These are phyloP conservation scores for Glomeris maerens DNA, from an alignment of 1,140 invertebrate species.

Conservation along the genomic window DNA sequence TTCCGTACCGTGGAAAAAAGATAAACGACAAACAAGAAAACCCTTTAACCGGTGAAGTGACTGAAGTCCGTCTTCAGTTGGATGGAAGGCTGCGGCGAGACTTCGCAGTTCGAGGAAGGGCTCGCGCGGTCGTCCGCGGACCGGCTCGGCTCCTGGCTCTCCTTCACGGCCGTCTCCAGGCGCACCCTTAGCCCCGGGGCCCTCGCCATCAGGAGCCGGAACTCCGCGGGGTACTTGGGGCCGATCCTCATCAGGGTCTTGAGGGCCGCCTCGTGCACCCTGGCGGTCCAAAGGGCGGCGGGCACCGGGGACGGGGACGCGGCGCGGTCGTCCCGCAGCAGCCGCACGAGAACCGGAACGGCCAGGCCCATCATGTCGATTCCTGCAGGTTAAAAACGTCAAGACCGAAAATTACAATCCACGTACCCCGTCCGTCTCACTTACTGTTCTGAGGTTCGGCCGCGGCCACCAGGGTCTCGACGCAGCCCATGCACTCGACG, in stretches of 20 bases:
- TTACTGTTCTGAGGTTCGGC: slow-evolving; percentile 63
- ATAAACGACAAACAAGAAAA: too few relatives aligned
- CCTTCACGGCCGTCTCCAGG: slow-evolving; percentile 69
- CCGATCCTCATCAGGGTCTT: slow-evolving; percentile 80
- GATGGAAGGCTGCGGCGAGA: slow-evolving; percentile 61
- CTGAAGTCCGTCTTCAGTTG: slow-evolving; percentile 93
- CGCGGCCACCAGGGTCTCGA: slow-evolving; percentile 56
- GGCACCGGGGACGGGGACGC: too few relatives aligned
- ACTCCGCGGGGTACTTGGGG: slow-evolving; percentile 79
- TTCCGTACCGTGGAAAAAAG: too few relatives aligned
- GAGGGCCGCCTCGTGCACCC: slow-evolving; percentile 70
- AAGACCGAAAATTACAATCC: slow-evolving; percentile 5
- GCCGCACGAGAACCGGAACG: slow-evolving; percentile 75
- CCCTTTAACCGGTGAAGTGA: slow-evolving; percentile 51
- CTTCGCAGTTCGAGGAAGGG: slow-evolving; percentile 30
- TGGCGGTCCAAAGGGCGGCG: slow-evolving; percentile 44
- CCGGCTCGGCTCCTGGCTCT: slow-evolving; percentile 47
- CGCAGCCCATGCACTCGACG: slow-evolving; percentile 48
- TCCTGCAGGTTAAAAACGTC: slow-evolving; percentile 41
- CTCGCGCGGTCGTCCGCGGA: slow-evolving; percentile 9
- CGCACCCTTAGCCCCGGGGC: slow-evolving; percentile 59
- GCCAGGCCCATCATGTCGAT: slow-evolving; percentile 73
- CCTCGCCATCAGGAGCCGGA: slow-evolving; percentile 73
- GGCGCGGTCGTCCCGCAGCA: slow-evolving; percentile 52
- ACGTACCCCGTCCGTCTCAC: slow-evolving; percentile 24